phyloP scores from a whole-genome alignment of 2,888 invertebrate species.

The Plebejus anna region DNA sequence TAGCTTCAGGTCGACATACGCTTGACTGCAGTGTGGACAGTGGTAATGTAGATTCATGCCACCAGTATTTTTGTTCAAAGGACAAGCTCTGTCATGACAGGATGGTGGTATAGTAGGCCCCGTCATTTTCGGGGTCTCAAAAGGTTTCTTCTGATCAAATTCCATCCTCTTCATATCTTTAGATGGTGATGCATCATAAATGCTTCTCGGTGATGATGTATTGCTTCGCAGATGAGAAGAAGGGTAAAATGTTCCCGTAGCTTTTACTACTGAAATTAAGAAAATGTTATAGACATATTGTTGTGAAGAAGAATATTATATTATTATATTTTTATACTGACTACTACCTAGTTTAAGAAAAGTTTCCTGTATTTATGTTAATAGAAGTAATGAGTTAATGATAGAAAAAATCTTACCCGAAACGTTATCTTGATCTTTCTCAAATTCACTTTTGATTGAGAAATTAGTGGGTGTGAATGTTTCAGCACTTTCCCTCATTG shows the following conservation, averaged over 20 bases:
- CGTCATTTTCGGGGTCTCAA: conserved; percentile 57
- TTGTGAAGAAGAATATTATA: background rate
- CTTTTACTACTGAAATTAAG: conserved; percentile 91
- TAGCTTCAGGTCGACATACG: conserved; percentile 69
- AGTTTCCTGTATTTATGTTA: too few relatives aligned
- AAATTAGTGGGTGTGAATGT: conserved; percentile 62
- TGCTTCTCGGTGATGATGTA: conserved; percentile 76
- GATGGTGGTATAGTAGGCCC: conserved; percentile 78
- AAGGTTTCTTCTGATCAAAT: conserved; percentile 61
- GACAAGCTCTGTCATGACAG: conserved; percentile 78
- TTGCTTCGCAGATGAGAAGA: conserved; percentile 83
- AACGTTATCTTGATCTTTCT: conserved; percentile 70
- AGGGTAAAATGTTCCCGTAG: conserved; percentile 95
- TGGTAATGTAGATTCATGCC: conserved; percentile 74
- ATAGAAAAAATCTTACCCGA: conserved; percentile 64
- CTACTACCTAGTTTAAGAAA: too few relatives aligned
- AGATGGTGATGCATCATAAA: conserved; percentile 76
- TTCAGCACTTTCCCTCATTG: conserved; percentile 61
- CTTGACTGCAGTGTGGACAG: conserved; percentile 71
- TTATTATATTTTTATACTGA: too few relatives aligned
- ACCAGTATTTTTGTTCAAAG: conserved; percentile 67
- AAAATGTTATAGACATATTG: conserved; percentile 38
- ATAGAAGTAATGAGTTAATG: background rate
- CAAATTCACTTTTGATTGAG: conserved; percentile 73
- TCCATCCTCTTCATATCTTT: conserved; percentile 70